Percentiles rank a stretch among this genome's conserved stretches.
phyloP scores from a whole-genome alignment of 2,797 vertebrate genomes.

The Sebastes cheni region DNA sequence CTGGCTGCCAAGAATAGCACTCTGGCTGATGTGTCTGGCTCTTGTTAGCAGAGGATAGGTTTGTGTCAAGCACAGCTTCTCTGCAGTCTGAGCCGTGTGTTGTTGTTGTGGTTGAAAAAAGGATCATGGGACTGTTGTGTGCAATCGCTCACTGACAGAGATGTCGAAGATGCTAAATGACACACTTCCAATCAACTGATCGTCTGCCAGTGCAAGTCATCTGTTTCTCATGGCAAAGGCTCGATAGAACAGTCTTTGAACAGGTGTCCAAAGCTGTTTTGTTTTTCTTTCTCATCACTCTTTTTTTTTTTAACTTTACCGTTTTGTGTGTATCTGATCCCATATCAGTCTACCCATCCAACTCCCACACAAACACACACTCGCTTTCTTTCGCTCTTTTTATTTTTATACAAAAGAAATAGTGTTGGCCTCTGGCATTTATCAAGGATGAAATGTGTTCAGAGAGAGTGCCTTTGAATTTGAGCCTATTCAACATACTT shows the following conservation, averaged over 20 bases:
- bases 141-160: slow-evolving; percentile 66
- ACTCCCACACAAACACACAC: not conserved
- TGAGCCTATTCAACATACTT: slow-evolving; percentile 53
- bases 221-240: slow-evolving; percentile 29
- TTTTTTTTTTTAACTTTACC: not conserved
- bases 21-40: slow-evolving; percentile 77
- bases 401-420: slow-evolving; percentile 36
- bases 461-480: slow-evolving; percentile 58
- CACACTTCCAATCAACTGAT: slow-evolving; percentile 72
- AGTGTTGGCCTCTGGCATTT: slow-evolving; percentile 53
- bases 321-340: slow-evolving; percentile 25
- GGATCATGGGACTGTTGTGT: slow-evolving; percentile 35
- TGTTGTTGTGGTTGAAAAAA: slow-evolving; percentile 63
- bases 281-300: slow-evolving; percentile 38
- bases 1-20: slow-evolving; percentile 79
- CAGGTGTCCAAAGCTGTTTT: slow-evolving; percentile 68
- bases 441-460: slow-evolving; percentile 62
- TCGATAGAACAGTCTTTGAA: slow-evolving; percentile 47
- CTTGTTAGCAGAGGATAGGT: slow-evolving; percentile 76
- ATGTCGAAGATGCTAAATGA: slow-evolving; percentile 60
- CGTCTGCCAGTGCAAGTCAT: slow-evolving; percentile 62
- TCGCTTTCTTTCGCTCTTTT: not conserved
- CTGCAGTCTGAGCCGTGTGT: slow-evolving; percentile 44
- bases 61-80: slow-evolving; percentile 64
- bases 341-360: not conserved